Percentiles rank a stretch among this genome's conserved stretches.
Conservation (phyloP, 2,113 vertebrate genomes). For the Panurus biarmicus region DNA sequence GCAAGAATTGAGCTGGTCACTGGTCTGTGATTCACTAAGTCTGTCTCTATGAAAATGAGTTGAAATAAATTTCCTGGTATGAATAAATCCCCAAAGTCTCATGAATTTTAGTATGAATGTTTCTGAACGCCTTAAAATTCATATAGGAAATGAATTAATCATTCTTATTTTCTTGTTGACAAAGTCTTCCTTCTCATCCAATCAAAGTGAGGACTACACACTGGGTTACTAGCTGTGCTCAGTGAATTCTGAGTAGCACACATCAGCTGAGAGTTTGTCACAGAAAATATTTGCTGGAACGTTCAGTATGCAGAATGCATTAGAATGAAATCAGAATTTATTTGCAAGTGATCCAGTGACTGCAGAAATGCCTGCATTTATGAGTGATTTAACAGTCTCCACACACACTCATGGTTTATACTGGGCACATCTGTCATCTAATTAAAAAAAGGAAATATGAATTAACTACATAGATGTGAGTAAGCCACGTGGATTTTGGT, state of each 20-base stretch:
- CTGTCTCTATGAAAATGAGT: neutral
- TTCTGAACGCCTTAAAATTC: neutral
- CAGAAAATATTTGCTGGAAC: conserved; percentile 1
- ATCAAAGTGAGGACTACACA: neutral
- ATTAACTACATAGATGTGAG: neutral
- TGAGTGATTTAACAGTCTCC: neutral
- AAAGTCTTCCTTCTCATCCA: conserved; percentile 6
- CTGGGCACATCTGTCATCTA: neutral
- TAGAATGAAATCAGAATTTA: conserved; percentile 50
- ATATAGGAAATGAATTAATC: conserved; percentile 2
- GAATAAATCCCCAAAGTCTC: neutral
- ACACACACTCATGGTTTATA: neutral
- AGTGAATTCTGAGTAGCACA: neutral
- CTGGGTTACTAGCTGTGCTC: neutral
- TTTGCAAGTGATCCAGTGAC: conserved; percentile 27
- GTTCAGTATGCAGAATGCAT: conserved; percentile 10
- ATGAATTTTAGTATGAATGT: conserved; percentile 2
- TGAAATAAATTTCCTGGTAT: neutral
- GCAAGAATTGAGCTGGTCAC: neutral
- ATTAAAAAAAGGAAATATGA: neutral
- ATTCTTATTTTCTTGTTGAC: conserved; percentile 29
- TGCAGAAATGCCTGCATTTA: neutral
- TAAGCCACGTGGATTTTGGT: neutral
- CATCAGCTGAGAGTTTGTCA: conserved; percentile 17
- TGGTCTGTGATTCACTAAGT: neutral